Evolutionary conservation across 2,113 vertebrate species (phyloP).

Genomic region (Atherinomorus stipes): DNA sequence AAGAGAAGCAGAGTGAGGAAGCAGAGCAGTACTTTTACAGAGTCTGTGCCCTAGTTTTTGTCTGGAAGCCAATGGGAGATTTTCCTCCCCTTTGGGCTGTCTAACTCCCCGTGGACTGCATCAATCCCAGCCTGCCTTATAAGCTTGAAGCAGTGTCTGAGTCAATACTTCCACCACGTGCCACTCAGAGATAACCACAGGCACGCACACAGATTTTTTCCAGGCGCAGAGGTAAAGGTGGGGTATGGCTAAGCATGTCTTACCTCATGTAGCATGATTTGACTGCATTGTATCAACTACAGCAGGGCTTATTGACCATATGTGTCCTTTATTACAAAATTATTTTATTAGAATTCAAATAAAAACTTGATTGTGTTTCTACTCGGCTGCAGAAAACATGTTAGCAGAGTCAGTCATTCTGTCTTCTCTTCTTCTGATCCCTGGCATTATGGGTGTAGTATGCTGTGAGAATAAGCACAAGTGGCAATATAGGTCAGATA

Average conservation of each 20-base stretch:
- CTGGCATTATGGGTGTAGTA: constrained; percentile 54
- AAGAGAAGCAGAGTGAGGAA: constrained; percentile 36
- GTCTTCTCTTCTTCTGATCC: constrained; percentile 49
- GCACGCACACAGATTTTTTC: constrained; percentile 36
- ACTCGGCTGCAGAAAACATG: constrained; percentile 20
- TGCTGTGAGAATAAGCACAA: constrained; percentile 58
- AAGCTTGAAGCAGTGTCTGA: constrained; percentile 53
- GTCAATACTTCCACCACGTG: constrained; percentile 66
- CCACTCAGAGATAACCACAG: constrained; percentile 62
- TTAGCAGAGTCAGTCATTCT: constrained; percentile 5
- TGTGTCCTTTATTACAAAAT: background rate
- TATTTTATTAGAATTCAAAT: too few species aligned
- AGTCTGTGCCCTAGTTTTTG: constrained; percentile 71
- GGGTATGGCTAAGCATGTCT: constrained; percentile 9
- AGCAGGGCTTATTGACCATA: background rate
- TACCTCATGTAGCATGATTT: constrained; percentile 5
- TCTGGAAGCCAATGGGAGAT: constrained; percentile 59
- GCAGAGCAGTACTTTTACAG: constrained; percentile 41
- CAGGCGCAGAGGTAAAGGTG: constrained; percentile 27
- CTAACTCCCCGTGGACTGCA: constrained; percentile 67
- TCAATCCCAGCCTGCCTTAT: constrained; percentile 67
- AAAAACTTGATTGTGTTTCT: background rate
- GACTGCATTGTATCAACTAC: constrained; percentile 2
- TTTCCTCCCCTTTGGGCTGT: constrained; percentile 63
- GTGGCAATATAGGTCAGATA: constrained; percentile 72